Evolutionary conservation across 2,797 vertebrate genomes (phyloP), one percentile per base, ranked within the genome.

Genomic region (Acropternis orthonyx): DNA sequence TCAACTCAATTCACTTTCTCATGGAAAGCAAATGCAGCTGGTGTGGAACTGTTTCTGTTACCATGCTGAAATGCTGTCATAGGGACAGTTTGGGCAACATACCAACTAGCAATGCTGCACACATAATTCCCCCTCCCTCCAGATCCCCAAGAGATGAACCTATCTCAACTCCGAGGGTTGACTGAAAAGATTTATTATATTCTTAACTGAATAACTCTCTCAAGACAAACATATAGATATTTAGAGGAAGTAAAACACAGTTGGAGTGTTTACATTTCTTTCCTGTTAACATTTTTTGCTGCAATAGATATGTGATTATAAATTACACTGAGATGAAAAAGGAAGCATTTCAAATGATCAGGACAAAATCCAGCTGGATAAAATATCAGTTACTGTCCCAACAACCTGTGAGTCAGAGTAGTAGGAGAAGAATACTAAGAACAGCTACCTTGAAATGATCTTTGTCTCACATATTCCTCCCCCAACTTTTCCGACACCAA

Each of bases 21-120:
- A 93, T 89, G 96, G 94, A 97, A 98, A 96, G 82, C 77, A 75
- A 59, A 92, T 13, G 71, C 80, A 91, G 80, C 81, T 84, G 46
- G 72, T 44, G 46, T 30, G 61, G 86, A 82, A 77, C 72, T 84
- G 62, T 65, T 88, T 76, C 69, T 56, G 89, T 86, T 48, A 23
- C 95, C 97, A 97, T 73, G 89, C 12, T 96, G 95, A 93, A 95
- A 93, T 36, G 93, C 94, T 96, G 89, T 78, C 93, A 93, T 43
- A 81, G 95, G 66, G 92, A 97, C 88, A 92, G 86, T 84, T 74
- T 88, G 90, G 88, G 92, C 86, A 96, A 92, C 55, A 55, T 7
- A 91, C 67, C 95, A 96, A 72, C 94, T 80, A 96, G 79, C 76
- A 91, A 0, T 39, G 67, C 52, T 86, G 76, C 89, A 96, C 63